Conservation (phyloP, 2,888 invertebrate genomes). For the Tetropium fuscum region DNA sequence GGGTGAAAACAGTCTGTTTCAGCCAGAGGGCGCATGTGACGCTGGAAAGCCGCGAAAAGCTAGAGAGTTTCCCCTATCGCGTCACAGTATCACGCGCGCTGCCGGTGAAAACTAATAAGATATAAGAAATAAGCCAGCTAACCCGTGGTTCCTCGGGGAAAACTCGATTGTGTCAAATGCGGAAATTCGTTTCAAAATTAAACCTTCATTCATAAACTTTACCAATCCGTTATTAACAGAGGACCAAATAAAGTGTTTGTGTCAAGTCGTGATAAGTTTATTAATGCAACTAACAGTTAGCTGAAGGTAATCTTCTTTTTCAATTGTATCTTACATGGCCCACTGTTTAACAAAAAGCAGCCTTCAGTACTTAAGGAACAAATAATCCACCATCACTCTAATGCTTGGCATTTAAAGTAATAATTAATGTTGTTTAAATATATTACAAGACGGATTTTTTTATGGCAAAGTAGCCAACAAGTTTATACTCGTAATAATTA, state of each 20-base stretch:
- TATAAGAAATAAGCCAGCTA: slow-evolving; percentile 10
- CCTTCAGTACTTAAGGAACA: no score
- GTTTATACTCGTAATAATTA: no score
- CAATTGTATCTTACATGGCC: no score
- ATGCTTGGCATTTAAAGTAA: no score
- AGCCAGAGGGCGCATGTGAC: slow-evolving; percentile 47
- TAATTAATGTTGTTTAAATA: no score
- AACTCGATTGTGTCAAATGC: slow-evolving; percentile 1
- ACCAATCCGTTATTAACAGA: neutral
- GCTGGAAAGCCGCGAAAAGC: slow-evolving; percentile 52
- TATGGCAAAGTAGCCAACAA: no score
- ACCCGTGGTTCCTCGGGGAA: slow-evolving; percentile 7
- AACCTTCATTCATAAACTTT: neutral
- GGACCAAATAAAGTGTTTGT: neutral
- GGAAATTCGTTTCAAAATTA: neutral
- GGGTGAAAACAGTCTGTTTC: slow-evolving; percentile 26
- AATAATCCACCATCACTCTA: no score
- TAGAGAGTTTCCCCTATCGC: slow-evolving; percentile 42
- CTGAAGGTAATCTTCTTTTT: no score
- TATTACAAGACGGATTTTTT: no score
- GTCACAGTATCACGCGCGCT: slow-evolving; percentile 48
- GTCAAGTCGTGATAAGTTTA: no score
- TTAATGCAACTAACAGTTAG: no score
- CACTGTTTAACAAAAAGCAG: no score
- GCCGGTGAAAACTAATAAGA: slow-evolving; percentile 38